Percentiles rank a stretch among this genome's conserved stretches.
Evolutionary conservation across 2,888 invertebrate genomes (phyloP).

Genomic region (Frankliniella fusca): DNA sequence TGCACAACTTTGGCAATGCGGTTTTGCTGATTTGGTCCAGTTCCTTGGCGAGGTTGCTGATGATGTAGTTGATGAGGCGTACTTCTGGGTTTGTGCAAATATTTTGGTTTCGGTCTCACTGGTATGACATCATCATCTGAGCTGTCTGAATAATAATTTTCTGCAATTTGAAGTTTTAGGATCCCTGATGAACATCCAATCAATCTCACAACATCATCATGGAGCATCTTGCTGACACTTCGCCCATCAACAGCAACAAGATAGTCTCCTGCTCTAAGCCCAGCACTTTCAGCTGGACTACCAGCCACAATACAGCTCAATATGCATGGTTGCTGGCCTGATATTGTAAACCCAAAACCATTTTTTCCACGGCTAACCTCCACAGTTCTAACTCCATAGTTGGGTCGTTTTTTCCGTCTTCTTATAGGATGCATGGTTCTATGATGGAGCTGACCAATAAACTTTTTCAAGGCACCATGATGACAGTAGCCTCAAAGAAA

Average conservation of each 20-base stretch:
- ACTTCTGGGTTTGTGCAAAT: slow-evolving; percentile 50
- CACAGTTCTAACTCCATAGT: slow-evolving; percentile 73
- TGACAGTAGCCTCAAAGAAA: too few species aligned
- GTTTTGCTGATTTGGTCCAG: slow-evolving; percentile 43
- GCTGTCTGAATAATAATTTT: slow-evolving; percentile 79
- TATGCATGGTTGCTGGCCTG: slow-evolving; percentile 93
- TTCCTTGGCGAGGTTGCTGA: slow-evolving; percentile 32
- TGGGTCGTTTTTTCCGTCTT: slow-evolving; percentile 65
- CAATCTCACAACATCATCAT: slow-evolving; percentile 87
- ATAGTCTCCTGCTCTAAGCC: slow-evolving; percentile 87
- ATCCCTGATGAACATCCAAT: slow-evolving; percentile 83
- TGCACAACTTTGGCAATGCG: slow-evolving; percentile 52
- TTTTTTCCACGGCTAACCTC: slow-evolving; percentile 80
- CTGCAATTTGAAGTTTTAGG: slow-evolving; percentile 80
- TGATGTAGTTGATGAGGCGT: slow-evolving; percentile 32
- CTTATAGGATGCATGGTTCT: slow-evolving; percentile 57
- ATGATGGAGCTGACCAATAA: background rate
- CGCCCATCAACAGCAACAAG: slow-evolving; percentile 86
- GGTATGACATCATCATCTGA: slow-evolving; percentile 70
- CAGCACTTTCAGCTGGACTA: slow-evolving; percentile 86
- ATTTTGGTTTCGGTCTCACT: slow-evolving; percentile 58
- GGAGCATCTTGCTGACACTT: slow-evolving; percentile 85
- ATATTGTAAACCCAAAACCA: slow-evolving; percentile 97
- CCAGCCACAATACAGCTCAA: slow-evolving; percentile 87
- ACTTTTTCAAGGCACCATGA: background rate